Evolutionary conservation across 2,113 vertebrate species (phyloP).

Genomic region (Pelusios castaneus): DNA sequence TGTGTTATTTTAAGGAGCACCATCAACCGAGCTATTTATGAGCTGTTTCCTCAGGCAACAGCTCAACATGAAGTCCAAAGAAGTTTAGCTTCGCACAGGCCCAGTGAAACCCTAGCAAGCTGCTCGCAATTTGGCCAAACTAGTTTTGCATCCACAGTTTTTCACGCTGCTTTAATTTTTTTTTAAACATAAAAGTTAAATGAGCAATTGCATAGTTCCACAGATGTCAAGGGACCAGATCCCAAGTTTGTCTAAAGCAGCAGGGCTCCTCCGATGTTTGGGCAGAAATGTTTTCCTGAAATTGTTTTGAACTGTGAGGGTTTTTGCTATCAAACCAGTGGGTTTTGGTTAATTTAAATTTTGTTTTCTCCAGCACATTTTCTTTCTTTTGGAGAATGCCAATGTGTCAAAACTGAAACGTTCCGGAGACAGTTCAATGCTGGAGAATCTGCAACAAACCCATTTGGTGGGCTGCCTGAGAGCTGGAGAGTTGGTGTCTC

Average conservation of each 20-base stretch:
- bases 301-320: neutral
- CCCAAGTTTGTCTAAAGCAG: neutral
- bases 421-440: conserved; percentile 31
- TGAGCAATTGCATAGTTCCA: neutral
- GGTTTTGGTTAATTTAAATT: conserved; percentile 12
- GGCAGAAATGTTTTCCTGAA: neutral
- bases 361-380: neutral
- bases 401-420: conserved; percentile 27
- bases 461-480: neutral
- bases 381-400: conserved; percentile 24
- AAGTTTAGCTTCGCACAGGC: neutral
- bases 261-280: neutral
- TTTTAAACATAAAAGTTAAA: neutral
- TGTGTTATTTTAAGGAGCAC: neutral
- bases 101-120: neutral
- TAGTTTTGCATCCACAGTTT: neutral
- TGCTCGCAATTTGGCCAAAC: neutral
- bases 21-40: conserved; percentile 9
- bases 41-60: conserved; percentile 23
- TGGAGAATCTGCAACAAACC: neutral
- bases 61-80: conserved; percentile 1
- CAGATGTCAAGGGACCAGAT: neutral
- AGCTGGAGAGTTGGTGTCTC: neutral
- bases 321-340: neutral
- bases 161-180: neutral